These are phyloP conservation scores for Aphrophora alni DNA, from an alignment of 2,888 invertebrate genomes.

Conservation along the genomic window DNA sequence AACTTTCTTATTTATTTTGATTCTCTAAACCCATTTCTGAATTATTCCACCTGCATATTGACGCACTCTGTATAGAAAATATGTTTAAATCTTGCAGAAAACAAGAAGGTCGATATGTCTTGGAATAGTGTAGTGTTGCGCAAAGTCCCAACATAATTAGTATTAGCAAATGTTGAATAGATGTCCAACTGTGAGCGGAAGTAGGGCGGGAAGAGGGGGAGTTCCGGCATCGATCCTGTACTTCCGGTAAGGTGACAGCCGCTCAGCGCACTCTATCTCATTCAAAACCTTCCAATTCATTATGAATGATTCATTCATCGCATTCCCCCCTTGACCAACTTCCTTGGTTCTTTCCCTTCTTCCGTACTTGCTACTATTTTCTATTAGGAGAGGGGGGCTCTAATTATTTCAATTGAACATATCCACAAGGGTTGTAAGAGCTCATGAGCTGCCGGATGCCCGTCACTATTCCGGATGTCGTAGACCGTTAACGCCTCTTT, in stretches of 20 bases:
- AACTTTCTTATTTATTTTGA: no score
- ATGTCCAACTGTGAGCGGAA: not conserved
- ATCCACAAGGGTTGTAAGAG: not conserved
- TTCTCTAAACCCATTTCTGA: no score
- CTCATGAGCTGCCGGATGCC: no score
- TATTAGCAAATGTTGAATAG: constrained; percentile 6
- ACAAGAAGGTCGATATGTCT: no score
- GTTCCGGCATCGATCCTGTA: not conserved
- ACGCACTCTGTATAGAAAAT: no score
- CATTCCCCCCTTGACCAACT: not conserved
- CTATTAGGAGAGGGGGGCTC: not conserved
- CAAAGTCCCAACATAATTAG: not conserved
- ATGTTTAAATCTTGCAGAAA: no score
- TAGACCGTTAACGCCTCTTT: no score
- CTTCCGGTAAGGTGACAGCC: not conserved
- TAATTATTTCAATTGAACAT: not conserved
- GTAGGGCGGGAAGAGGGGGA: not conserved
- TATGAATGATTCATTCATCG: not conserved
- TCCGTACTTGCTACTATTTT: not conserved
- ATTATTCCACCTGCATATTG: no score
- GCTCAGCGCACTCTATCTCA: not conserved
- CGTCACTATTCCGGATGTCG: no score
- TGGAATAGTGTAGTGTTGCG: no score
- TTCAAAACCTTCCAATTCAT: not conserved
- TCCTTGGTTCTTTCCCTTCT: not conserved